Evolutionary conservation across 2,113 vertebrate genomes (phyloP).

Genomic region (Agelaius phoeniceus): DNA sequence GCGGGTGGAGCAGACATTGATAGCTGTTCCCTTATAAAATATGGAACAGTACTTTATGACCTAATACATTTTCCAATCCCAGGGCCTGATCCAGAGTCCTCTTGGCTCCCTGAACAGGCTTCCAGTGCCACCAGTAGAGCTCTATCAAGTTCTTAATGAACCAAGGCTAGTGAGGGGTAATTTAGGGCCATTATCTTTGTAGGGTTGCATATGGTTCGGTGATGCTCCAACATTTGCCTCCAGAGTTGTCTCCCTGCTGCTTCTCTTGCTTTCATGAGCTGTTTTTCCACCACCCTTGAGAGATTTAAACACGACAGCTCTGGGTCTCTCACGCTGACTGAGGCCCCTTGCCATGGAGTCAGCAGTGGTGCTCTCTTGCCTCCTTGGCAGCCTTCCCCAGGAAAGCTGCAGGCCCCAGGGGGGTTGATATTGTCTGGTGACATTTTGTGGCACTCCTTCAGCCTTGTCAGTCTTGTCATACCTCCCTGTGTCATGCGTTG

Average conservation of each 20-base stretch:
- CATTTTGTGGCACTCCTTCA: neutral
- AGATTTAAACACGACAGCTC: neutral
- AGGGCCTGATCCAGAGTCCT: neutral
- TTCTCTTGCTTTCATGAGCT: neutral
- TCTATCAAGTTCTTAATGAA: slow-evolving; percentile 25
- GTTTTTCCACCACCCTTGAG: neutral
- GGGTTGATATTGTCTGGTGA: neutral
- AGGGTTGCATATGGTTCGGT: neutral
- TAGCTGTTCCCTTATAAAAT: slow-evolving; percentile 55
- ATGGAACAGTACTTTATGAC: slow-evolving; percentile 37
- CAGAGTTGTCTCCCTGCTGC: neutral
- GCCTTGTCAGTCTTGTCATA: neutral
- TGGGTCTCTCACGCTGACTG: neutral
- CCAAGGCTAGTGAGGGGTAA: slow-evolving; percentile 17
- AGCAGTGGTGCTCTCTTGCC: neutral
- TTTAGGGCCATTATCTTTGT: slow-evolving; percentile 55
- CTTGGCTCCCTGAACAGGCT: neutral
- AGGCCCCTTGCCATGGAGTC: neutral
- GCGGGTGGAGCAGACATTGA: neutral
- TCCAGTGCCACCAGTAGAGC: neutral
- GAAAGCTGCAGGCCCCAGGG: neutral
- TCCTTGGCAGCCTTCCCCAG: neutral
- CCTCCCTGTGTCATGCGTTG: accelerated
- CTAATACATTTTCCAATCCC: slow-evolving; percentile 48
- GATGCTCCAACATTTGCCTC: slow-evolving; percentile 6